Percentiles rank a stretch among this genome's conserved stretches.
These are phyloP conservation scores for Cydia splendana DNA, from an alignment of 1,140 invertebrate genomes.

Conservation along the genomic window DNA sequence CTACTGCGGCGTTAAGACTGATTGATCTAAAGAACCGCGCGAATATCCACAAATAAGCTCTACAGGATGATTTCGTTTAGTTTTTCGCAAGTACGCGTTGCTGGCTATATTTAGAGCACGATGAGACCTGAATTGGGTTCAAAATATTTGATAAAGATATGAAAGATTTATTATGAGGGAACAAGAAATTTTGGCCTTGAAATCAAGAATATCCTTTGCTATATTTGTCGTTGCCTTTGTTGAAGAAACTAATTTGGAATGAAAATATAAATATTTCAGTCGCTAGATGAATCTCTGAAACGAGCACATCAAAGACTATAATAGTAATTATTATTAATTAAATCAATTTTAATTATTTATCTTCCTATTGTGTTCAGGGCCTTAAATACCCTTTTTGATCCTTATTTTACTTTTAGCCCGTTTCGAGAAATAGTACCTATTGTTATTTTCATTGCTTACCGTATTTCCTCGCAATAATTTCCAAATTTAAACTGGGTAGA, in stretches of 20 bases:
- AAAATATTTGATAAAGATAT: not conserved
- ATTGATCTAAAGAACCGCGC: conserved; percentile 18
- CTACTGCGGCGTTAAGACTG: conserved; percentile 18
- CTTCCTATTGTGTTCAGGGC: not conserved
- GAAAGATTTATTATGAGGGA: not conserved
- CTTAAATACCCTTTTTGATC: not conserved
- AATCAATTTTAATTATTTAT: conserved; percentile 12
- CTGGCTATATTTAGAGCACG: not conserved
- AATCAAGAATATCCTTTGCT: not conserved
- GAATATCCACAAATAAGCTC: conserved; percentile 28
- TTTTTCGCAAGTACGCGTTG: not conserved
- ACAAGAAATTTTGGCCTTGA: not conserved
- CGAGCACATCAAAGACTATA: not conserved
- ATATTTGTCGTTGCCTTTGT: not conserved
- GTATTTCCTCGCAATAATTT: too few relatives aligned
- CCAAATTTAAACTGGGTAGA: too few relatives aligned
- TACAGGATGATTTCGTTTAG: conserved; percentile 6
- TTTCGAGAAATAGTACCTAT: too few relatives aligned
- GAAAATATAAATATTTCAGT: not conserved
- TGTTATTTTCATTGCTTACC: too few relatives aligned
- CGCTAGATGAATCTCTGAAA: not conserved
- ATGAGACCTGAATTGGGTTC: not conserved
- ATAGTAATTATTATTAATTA: not conserved
- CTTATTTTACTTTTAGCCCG: too few relatives aligned
- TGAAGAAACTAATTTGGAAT: not conserved